phyloP scores from a whole-genome alignment of 2,888 invertebrate species.

The Amphipyra tragopoginis region DNA sequence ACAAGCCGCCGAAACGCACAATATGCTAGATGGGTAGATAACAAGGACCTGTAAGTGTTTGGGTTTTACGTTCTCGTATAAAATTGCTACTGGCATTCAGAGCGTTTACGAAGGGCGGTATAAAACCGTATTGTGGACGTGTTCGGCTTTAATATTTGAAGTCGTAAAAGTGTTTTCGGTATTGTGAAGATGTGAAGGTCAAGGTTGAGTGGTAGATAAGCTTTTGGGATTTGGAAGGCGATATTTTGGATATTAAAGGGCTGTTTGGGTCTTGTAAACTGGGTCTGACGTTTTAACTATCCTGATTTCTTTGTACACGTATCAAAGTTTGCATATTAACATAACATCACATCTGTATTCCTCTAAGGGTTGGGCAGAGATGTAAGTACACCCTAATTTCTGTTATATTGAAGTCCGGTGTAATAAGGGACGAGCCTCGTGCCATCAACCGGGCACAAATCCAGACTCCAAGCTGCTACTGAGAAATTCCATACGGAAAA shows the following conservation, averaged over 20 bases:
- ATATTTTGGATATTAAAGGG: background rate
- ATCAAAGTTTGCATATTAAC: no score
- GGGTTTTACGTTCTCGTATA: constrained; percentile 77
- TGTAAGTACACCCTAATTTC: no score
- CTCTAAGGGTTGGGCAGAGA: no score
- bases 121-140: constrained; percentile 63
- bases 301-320: no score
- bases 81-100: constrained; percentile 63
- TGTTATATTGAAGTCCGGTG: no score
- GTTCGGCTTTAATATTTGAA: constrained; percentile 60
- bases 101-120: constrained; percentile 53
- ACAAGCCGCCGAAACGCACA: constrained; percentile 85
- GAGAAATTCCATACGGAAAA: no score
- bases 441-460: no score
- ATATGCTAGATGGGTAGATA: constrained; percentile 87
- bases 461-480: no score
- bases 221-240: background rate
- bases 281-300: no score
- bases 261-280: no score
- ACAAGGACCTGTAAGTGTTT: constrained; percentile 79
- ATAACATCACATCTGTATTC: no score
- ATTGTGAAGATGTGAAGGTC: constrained; percentile 38
- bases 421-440: no score
- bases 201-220: constrained; percentile 28
- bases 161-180: constrained; percentile 48